phyloP scores from a whole-genome alignment of 2,888 invertebrate species.

The Sphecodes monilicornis region DNA sequence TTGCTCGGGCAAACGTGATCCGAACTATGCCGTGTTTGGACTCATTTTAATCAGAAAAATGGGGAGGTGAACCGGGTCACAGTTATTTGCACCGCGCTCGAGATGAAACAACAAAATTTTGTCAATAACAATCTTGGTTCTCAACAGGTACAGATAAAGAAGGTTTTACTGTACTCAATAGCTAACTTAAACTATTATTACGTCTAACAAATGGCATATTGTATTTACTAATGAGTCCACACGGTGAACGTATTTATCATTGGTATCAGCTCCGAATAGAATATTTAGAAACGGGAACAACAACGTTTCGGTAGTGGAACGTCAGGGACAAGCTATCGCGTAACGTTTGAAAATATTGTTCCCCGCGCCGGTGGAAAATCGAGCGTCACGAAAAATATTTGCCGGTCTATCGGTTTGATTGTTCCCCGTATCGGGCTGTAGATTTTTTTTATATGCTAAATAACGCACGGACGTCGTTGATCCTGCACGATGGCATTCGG shows the following conservation, averaged over 20 bases:
- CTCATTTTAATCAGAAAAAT: too few species aligned
- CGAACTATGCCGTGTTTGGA: too few species aligned
- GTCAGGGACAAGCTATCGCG: background rate
- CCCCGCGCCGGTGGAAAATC: slow-evolving; percentile 18
- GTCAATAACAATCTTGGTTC: too few species aligned
- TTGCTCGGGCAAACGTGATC: too few species aligned
- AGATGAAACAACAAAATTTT: too few species aligned
- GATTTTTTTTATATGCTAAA: slow-evolving; percentile 57
- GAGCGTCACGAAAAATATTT: slow-evolving; percentile 48
- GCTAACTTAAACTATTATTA: background rate
- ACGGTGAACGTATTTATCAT: too few species aligned
- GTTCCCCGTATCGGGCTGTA: slow-evolving; percentile 18
- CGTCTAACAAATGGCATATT: background rate
- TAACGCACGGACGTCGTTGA: slow-evolving; percentile 48
- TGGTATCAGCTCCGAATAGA: background rate
- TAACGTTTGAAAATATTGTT: background rate
- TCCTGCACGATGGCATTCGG: slow-evolving; percentile 46
- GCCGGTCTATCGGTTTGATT: slow-evolving; percentile 47
- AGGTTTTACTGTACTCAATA: background rate
- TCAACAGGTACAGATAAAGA: too few species aligned
- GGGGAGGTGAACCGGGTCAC: too few species aligned
- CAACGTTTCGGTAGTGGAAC: background rate
- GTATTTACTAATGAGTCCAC: background rate
- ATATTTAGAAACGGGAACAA: background rate
- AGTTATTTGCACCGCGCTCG: too few species aligned